Evolutionary conservation across 1,140 invertebrate genomes (phyloP).

Genomic region (Callitettix versicolor): DNA sequence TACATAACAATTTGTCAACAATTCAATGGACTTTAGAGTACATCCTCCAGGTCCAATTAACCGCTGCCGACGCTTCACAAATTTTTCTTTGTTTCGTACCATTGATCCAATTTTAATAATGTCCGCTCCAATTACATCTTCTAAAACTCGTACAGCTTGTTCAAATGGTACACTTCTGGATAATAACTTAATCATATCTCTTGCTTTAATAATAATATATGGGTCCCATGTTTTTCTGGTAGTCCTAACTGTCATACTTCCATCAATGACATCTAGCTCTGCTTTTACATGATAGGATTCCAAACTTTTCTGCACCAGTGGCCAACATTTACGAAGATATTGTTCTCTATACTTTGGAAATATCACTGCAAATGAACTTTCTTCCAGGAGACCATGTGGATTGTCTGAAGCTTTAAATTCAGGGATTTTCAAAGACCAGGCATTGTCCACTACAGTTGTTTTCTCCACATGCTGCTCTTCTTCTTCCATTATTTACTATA

Average conservation of each 20-base stretch:
- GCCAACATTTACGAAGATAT: constrained; percentile 94
- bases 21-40: constrained; percentile 93
- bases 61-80: constrained; percentile 88
- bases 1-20: constrained; percentile 96
- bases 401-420: constrained; percentile 86
- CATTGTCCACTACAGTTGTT: constrained; percentile 63
- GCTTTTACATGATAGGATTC: constrained; percentile 69
- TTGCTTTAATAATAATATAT: constrained; percentile 91
- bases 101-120: constrained; percentile 94
- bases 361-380: constrained; percentile 69
- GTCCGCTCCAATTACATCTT: constrained; percentile 88
- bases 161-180: constrained; percentile 95
- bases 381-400: constrained; percentile 64
- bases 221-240: constrained; percentile 99
- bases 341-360: constrained; percentile 93
- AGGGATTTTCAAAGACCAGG: constrained; percentile 82
- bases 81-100: constrained; percentile 87
- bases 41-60: constrained; percentile 95
- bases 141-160: constrained; percentile 72
- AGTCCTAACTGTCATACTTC: constrained; percentile 89
- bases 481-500: too few species aligned
- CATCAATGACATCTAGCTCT: constrained; percentile 90
- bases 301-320: constrained; percentile 80
- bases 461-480: constrained; percentile 25
- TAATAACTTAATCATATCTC: constrained; percentile 91